Base-by-base conservation (phyloP, 2,797 vertebrate genomes). In the Microctenopoma steveboyesi region DNA sequence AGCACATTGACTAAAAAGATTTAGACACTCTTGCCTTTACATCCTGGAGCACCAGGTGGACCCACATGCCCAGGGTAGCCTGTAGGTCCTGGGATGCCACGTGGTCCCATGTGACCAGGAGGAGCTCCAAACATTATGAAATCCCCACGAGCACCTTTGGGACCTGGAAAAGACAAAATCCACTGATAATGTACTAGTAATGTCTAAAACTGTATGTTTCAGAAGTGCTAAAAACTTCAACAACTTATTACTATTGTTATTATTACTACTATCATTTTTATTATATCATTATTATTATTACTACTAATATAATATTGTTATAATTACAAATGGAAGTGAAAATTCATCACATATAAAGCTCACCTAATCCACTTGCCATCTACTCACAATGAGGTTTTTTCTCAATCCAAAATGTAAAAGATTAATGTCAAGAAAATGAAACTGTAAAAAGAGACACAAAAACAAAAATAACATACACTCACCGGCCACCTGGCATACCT, bases 131-230 rank as follows among this genome's bases (percentile, higher is more conserved):
- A 0, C 13, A 0, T 0, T 2, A 64, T 25, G 0, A 25, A 12
- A 28, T 87, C 88, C 60, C 89, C 89, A 39, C 2, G 63, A 46
- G 12, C 45, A 58, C 91, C 89, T 54, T 86, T 89, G 27, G 11
- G 3, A 61, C 91, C 91, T 92, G 15, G 3, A 71, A 52, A 72
- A 55, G 27, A 47, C 1, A 11, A 1, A 27, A 50, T 7, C 13
- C 0, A 64, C 13, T 18, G 7, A 45, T 58, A 28, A 55, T 43
- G 14, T 15, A 15, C 13, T 42, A 42, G 13, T 14, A 16, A 51
- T 11, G 71, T 68, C 2, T 16, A 59, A 10, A 15, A 27, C 14
- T 10, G 27, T 14, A 22, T 27, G 52, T 52, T 22, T 51, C 5
- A 60, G 7, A n/a, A n/a, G 30, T 15, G 15, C 28, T 59, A 27